phyloP scores from a whole-genome alignment of 2,888 invertebrate species.

The Sarcophaga carnaria region DNA sequence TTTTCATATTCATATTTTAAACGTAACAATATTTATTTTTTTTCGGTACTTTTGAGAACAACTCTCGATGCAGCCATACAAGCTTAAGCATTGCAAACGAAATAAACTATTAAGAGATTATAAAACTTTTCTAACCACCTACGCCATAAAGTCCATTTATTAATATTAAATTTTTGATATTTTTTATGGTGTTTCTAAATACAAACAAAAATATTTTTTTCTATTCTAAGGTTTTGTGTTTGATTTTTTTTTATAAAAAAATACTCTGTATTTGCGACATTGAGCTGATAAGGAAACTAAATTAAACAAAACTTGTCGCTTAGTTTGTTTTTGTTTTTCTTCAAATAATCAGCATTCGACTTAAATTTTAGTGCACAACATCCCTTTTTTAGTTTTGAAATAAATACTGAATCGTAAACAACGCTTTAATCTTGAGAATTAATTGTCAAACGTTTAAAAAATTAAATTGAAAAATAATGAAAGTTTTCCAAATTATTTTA shows the following conservation, averaged over 20 bases:
- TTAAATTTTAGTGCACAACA: slow-evolving; percentile 29
- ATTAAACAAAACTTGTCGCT: not conserved
- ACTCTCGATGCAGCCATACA: too few species aligned
- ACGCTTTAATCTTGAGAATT: not conserved
- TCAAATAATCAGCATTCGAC: slow-evolving; percentile 2
- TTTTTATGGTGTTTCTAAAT: not conserved
- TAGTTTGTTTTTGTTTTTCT: not conserved
- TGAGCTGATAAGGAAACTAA: slow-evolving; percentile 69
- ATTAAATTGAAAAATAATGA: slow-evolving; percentile 51
- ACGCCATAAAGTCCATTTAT: not conserved
- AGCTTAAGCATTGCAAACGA: too few species aligned
- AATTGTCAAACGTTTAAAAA: not conserved
- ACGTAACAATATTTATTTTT: too few species aligned
- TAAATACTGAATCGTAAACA: slow-evolving; percentile 52
- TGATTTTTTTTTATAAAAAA: slow-evolving; percentile 13
- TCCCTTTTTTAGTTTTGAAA: slow-evolving; percentile 50
- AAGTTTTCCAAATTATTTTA: slow-evolving; percentile 50
- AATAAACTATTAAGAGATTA: too few species aligned
- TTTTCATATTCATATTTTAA: too few species aligned
- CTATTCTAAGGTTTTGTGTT: not conserved
- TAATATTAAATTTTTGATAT: not conserved
- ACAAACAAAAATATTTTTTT: not conserved
- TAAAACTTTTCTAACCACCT: not conserved
- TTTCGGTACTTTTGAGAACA: too few species aligned
- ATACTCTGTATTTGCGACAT: slow-evolving; percentile 49